Evolutionary conservation across 2,797 vertebrate species (phyloP).

Genomic region (Gymnothorax javanicus): DNA sequence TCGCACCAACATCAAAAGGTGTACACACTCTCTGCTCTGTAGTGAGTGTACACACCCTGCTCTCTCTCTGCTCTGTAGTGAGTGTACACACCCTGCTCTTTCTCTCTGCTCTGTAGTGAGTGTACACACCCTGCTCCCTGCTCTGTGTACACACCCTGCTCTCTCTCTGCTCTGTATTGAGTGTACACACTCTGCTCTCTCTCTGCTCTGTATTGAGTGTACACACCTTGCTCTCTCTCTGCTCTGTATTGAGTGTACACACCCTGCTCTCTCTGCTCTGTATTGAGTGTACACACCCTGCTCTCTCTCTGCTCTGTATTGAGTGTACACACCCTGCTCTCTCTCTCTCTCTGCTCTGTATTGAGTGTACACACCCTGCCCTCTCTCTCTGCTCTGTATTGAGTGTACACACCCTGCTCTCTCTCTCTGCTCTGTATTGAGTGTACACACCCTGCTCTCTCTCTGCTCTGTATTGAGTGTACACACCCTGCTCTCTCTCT

Average conservation of each 20-base stretch:
- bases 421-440: no score
- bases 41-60: neutral
- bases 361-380: neutral
- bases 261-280: neutral
- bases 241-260: neutral
- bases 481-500: no score
- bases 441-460: no score
- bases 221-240: neutral
- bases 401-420: no score
- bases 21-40: neutral
- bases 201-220: neutral
- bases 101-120: neutral
- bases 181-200: neutral
- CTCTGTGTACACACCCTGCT: neutral
- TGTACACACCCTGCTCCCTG: neutral
- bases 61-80: neutral
- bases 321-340: neutral
- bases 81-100: neutral
- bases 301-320: neutral
- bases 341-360: neutral
- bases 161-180: neutral
- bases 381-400: neutral
- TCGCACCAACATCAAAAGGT: no score
- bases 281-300: neutral
- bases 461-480: no score